A percentile compares a stretch with the other conserved stretches of the same genome.
These are phyloP conservation scores for Phyllotreta cruciferae DNA, from an alignment of 2,888 invertebrate genomes.

Conservation along the genomic window DNA sequence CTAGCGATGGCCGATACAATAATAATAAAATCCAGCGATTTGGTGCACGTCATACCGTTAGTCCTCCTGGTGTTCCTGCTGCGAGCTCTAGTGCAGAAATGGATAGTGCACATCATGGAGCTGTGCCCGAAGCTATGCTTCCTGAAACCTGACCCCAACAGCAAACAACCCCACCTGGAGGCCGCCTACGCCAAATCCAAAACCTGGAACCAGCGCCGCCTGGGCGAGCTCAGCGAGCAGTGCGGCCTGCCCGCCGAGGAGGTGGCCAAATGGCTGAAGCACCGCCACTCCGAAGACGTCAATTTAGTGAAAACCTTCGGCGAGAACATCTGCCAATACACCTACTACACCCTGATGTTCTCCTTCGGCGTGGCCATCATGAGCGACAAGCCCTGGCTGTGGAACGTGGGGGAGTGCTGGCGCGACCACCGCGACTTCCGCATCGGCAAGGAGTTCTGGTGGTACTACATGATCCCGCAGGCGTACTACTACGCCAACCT, in stretches of 20 bases:
- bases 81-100: too few species aligned
- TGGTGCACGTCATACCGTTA: too few species aligned
- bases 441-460: neutral
- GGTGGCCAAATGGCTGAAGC: neutral
- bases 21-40: too few species aligned
- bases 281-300: neutral
- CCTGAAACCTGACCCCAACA: neutral
- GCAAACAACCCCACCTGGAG: neutral
- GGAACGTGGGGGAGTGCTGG: constrained; percentile 11
- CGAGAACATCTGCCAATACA: neutral
- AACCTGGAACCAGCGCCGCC: neutral
- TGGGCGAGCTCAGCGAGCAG: neutral
- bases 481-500: neutral
- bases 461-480: constrained; percentile 1
- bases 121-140: neutral
- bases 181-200: neutral
- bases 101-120: neutral
- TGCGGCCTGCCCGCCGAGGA: neutral
- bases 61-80: too few species aligned
- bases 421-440: neutral
- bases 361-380: neutral
- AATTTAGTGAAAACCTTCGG: constrained; percentile 1
- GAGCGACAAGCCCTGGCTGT: constrained; percentile 16
- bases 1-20: too few species aligned
- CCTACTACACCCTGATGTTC: constrained; percentile 9